These are phyloP conservation scores for Deilephila porcellus DNA, from an alignment of 2,888 invertebrate species.

Conservation along the genomic window DNA sequence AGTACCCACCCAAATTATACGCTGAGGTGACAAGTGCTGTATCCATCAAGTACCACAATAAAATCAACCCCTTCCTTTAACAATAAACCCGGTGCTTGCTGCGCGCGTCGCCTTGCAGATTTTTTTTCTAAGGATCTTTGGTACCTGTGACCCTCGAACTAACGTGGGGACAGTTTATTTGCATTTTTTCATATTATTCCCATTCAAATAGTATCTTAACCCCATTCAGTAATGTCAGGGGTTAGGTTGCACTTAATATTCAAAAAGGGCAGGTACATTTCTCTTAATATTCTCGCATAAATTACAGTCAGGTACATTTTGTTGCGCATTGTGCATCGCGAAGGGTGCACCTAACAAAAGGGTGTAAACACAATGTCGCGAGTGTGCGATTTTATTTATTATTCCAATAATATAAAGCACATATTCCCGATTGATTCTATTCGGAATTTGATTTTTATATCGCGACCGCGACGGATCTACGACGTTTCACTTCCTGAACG, in stretches of 20 bases:
- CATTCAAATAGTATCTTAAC: slow-evolving; percentile 84
- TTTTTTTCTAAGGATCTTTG: slow-evolving; percentile 63
- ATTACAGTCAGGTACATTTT: slow-evolving; percentile 85
- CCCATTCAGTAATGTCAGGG: slow-evolving; percentile 84
- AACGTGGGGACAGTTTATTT: slow-evolving; percentile 83
- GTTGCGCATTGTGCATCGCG: slow-evolving; percentile 75
- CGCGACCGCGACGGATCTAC: slow-evolving; percentile 68
- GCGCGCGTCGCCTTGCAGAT: slow-evolving; percentile 61
- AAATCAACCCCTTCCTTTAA: slow-evolving; percentile 41
- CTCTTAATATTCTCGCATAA: slow-evolving; percentile 85
- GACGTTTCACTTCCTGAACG: slow-evolving; percentile 82
- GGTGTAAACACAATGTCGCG: slow-evolving; percentile 50
- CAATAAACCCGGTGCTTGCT: slow-evolving; percentile 64
- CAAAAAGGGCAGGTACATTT: slow-evolving; percentile 85
- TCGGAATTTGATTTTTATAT: slow-evolving; percentile 55
- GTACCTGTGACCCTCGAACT: slow-evolving; percentile 75
- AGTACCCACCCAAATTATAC: slow-evolving; percentile 82
- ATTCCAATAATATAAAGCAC: slow-evolving; percentile 48
- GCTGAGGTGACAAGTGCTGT: slow-evolving; percentile 79
- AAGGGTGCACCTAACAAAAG: slow-evolving; percentile 58
- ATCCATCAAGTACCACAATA: slow-evolving; percentile 60
- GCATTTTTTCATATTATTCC: slow-evolving; percentile 83
- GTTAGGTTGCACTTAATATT: slow-evolving; percentile 86
- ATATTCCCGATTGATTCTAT: slow-evolving; percentile 25
- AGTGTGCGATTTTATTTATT: slow-evolving; percentile 55